phyloP scores from a whole-genome alignment of 2,888 invertebrate species.

The Drosophila austrosaltans region DNA sequence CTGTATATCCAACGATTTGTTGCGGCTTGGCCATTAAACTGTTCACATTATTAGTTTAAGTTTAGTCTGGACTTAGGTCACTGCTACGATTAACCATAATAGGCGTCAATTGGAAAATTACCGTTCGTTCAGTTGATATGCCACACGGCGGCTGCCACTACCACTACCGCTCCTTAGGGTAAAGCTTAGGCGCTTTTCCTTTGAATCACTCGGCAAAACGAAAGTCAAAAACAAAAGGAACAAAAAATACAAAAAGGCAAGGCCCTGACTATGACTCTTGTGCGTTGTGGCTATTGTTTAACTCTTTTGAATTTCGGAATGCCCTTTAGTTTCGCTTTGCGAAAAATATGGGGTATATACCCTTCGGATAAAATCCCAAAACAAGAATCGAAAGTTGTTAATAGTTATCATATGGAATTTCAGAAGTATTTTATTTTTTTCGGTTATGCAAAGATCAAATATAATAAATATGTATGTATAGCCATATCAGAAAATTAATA shows the following conservation, averaged over 20 bases:
- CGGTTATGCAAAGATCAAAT: no score
- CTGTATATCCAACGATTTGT: slow-evolving; percentile 55
- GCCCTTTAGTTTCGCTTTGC: not conserved
- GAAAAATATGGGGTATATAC: not conserved
- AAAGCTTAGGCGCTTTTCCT: not conserved
- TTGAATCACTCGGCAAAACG: not conserved
- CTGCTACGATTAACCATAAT: slow-evolving; percentile 77
- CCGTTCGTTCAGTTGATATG: slow-evolving; percentile 59
- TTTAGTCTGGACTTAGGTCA: slow-evolving; percentile 78
- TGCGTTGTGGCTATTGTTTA: not conserved
- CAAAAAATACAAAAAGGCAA: not conserved
- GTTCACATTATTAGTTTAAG: slow-evolving; percentile 78
- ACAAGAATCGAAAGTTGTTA: no score
- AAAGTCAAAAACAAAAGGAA: not conserved
- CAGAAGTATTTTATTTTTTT: no score
- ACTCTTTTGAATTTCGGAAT: not conserved
- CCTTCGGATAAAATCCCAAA: no score
- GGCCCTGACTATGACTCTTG: not conserved
- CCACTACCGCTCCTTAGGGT: not conserved
- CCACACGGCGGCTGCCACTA: slow-evolving; percentile 45
- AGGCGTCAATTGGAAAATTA: slow-evolving; percentile 78
- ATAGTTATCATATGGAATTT: no score
- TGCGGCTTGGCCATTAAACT: slow-evolving; percentile 77
- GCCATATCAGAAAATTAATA: no score
- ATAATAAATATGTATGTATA: no score